Base-by-base conservation (phyloP, 2,113 vertebrate genomes). In the Galemys pyrenaicus region DNA sequence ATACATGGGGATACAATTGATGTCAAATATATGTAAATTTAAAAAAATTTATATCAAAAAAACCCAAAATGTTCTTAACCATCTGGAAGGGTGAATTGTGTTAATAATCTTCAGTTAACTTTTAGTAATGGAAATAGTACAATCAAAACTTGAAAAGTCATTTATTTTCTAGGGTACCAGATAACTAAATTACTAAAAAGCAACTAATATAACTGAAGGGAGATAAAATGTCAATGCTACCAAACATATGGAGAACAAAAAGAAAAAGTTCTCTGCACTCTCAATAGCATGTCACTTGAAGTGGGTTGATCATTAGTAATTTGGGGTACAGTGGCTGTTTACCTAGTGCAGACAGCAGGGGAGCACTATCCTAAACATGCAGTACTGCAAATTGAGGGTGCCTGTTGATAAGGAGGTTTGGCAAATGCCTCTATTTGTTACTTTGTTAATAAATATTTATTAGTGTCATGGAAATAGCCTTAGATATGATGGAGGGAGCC, bases 61-160 rank as follows among this genome's bases (percentile, higher is more conserved):
- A n/a, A n/a, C n/a, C n/a, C 51, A 49, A 56, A 46, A 19, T 71
- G 82, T 74, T 74, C n/a, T 79, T 56, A 83, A 70, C 41, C 7
- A 74, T 87, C 49, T 58, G 9, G 37, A 83, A 7, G 9, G 20
- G n/a, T 84, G 39, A 95, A 81, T 60, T 19, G 71, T 74, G 41
- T 41, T 87, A 51, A 68, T 75, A 56, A 17, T 92, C 62, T 83
- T 74, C 5, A 64, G n/a, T 90, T 86, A 2, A 22, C 17, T 46
- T 80, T 35, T 74, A 96, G 39, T 73, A 64, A 49, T 67, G 24
- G 83, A 68, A 95, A 67, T 70, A 85, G 73, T 28, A 26, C 39
- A 88, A 58, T 79, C 8, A 26, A 49, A n/a, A n/a, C n/a, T n/a
- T n/a, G n/a, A n/a, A n/a, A n/a, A n/a, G n/a, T n/a, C n/a, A n/a